Conservation (phyloP, 1,140 invertebrate species). For the Chrysomallon squamiferum region DNA sequence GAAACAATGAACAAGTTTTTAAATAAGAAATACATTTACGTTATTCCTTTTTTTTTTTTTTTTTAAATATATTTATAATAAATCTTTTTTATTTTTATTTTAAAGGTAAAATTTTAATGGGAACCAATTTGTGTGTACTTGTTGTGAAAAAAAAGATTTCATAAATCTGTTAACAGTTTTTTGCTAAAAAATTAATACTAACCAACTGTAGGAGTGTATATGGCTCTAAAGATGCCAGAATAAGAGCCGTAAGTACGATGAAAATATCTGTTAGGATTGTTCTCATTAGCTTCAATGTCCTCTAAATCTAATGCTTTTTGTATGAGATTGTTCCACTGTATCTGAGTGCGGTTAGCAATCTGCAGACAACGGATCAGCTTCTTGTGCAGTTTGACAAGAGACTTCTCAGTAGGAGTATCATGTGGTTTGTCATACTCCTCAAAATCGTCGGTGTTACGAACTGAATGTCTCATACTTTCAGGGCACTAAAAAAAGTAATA, state of each 20-base stretch:
- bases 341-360: conserved; percentile 75
- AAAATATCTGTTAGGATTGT: conserved; percentile 28
- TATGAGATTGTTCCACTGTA: conserved; percentile 89
- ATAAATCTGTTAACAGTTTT: too few species aligned
- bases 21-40: too few species aligned
- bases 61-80: too few species aligned
- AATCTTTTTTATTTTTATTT: too few species aligned
- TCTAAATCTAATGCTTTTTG: conserved; percentile 78
- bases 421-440: conserved; percentile 72
- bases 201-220: conserved; percentile 56
- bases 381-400: conserved; percentile 77
- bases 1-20: too few species aligned
- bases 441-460: conserved; percentile 56
- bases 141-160: too few species aligned
- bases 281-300: conserved; percentile 74
- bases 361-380: conserved; percentile 62
- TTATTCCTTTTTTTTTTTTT: too few species aligned
- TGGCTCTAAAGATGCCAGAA: conserved; percentile 9
- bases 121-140: too few species aligned
- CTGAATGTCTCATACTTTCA: conserved; percentile 48
- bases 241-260: conserved; percentile 25
- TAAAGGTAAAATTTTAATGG: too few species aligned
- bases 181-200: too few species aligned
- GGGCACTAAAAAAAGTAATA: conserved; percentile 63
- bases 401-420: conserved; percentile 67